These are phyloP conservation scores for Heloderma charlesbogerti DNA, from an alignment of 2,113 vertebrate genomes.

Conservation along the genomic window DNA sequence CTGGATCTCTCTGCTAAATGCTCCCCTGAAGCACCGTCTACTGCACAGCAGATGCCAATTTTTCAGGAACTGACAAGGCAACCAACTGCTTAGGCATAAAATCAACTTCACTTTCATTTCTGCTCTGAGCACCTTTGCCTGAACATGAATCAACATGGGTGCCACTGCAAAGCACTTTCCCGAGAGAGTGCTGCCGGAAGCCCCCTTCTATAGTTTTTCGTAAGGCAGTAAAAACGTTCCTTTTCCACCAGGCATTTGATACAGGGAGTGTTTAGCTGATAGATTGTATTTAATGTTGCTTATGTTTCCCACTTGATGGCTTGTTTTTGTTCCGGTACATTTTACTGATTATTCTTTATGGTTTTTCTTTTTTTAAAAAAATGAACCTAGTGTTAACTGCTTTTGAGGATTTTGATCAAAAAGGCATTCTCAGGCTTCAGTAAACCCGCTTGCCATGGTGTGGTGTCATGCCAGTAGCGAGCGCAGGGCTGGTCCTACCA, in stretches of 20 bases:
- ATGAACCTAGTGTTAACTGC: not conserved
- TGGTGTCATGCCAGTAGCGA: too few relatives aligned
- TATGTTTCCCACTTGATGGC: not conserved
- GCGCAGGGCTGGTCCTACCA: too few relatives aligned
- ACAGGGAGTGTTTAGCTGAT: not conserved
- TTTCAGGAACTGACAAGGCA: not conserved
- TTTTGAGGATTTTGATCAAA: not conserved
- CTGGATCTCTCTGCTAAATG: not conserved
- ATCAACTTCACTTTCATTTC: not conserved
- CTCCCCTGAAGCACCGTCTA: not conserved
- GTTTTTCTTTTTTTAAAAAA: not conserved
- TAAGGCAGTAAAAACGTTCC: not conserved
- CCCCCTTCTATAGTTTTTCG: not conserved
- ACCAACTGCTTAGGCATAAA: not conserved
- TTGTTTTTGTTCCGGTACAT: not conserved
- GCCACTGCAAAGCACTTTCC: not conserved
- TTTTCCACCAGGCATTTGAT: not conserved
- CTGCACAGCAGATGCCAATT: not conserved
- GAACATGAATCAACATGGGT: conserved; percentile 5
- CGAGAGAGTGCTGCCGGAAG: not conserved
- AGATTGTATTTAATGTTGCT: not conserved
- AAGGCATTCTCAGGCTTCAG: not conserved
- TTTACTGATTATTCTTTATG: not conserved
- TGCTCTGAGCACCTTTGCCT: not conserved
- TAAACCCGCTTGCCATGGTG: too few relatives aligned